Evolutionary conservation across 2,888 invertebrate species (phyloP).

Genomic region (Macrophya alboannulata): DNA sequence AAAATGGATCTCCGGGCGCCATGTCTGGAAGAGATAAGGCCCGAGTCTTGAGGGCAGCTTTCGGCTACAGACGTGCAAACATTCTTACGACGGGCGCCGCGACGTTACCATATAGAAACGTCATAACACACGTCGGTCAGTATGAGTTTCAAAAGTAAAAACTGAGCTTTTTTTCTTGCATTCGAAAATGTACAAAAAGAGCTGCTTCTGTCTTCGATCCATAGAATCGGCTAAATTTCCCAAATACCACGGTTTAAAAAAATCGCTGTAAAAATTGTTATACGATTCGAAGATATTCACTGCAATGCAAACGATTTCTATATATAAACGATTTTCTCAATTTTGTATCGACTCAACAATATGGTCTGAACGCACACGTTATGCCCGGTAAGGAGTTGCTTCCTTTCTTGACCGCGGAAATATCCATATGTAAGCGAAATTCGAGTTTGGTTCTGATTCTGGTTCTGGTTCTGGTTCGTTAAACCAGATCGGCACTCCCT

Average conservation of each 20-base stretch:
- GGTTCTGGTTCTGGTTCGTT: slow-evolving; percentile 21
- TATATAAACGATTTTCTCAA: not conserved
- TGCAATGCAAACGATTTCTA: too few relatives aligned
- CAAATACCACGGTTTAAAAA: not conserved
- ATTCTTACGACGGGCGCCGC: slow-evolving; percentile 41
- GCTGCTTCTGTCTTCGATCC: not conserved
- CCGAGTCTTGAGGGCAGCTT: not conserved
- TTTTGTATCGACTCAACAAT: not conserved
- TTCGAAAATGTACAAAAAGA: not conserved
- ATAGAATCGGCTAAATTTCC: not conserved
- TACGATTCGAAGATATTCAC: not conserved
- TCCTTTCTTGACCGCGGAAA: not conserved
- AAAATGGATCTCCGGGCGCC: slow-evolving; percentile 44
- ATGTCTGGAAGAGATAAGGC: slow-evolving; percentile 45
- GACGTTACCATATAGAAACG: slow-evolving; percentile 1
- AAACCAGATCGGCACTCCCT: slow-evolving; percentile 38
- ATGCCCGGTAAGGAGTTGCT: slow-evolving; percentile 13
- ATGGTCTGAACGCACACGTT: not conserved
- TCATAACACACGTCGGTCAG: slow-evolving; percentile 39
- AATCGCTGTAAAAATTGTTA: not conserved
- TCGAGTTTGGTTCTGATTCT: slow-evolving; percentile 2
- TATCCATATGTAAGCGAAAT: slow-evolving; percentile 21
- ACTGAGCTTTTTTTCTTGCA: not conserved
- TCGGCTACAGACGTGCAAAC: slow-evolving; percentile 36
- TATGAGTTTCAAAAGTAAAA: not conserved